These are phyloP conservation scores for Geothlypis trichas DNA, from an alignment of 2,113 vertebrate species.

Conservation along the genomic window DNA sequence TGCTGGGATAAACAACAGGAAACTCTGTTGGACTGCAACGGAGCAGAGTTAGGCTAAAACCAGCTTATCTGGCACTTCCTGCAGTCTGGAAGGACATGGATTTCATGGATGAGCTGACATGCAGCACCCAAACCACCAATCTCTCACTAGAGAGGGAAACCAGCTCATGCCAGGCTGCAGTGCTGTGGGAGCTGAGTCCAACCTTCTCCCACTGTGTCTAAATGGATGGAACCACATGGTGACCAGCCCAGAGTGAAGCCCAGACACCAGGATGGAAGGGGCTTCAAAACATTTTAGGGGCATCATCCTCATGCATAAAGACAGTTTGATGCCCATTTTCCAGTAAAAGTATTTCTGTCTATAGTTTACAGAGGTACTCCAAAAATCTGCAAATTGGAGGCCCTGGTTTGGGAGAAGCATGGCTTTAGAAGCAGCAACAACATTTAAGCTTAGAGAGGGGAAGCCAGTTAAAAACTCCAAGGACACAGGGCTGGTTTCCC, in stretches of 20 bases:
- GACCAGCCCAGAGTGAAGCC: neutral
- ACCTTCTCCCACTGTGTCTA: neutral
- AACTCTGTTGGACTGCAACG: neutral
- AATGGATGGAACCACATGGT: neutral
- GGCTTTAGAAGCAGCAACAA: neutral
- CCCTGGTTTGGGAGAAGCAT: neutral
- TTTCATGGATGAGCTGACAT: neutral
- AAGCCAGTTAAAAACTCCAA: neutral
- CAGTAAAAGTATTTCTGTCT: neutral
- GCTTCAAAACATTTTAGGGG: neutral
- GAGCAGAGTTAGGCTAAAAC: neutral
- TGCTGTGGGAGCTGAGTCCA: neutral
- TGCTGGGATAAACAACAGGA: neutral
- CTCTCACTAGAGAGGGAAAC: neutral
- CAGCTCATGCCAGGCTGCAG: conserved; percentile 12
- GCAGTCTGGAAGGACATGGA: neutral
- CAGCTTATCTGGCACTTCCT: neutral
- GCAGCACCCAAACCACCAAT: neutral
- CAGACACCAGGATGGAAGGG: neutral
- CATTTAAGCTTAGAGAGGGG: neutral
- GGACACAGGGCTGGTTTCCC: neutral
- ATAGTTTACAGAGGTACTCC: neutral
- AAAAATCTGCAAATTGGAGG: neutral
- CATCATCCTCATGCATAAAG: neutral
- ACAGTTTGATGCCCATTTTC: neutral